phyloP scores from a whole-genome alignment of 1,140 invertebrate genomes.

The Metaphire vulgaris region DNA sequence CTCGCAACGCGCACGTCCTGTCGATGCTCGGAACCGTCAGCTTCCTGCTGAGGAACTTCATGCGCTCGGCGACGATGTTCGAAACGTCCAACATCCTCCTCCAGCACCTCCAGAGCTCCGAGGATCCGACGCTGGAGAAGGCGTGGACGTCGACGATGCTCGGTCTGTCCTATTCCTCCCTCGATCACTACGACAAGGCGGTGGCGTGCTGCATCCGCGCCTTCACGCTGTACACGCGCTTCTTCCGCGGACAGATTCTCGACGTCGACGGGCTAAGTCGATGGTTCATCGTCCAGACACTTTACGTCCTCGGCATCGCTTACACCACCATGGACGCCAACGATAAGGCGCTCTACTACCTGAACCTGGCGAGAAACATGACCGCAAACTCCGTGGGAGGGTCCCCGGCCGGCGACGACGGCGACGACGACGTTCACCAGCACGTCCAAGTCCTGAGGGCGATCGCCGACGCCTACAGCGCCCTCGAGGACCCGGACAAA shows the following conservation, averaged over 20 bases:
- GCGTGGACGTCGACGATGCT: slow-evolving; percentile 28
- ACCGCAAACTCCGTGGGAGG: neutral
- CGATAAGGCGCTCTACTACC: slow-evolving; percentile 24
- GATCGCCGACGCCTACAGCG: slow-evolving; percentile 8
- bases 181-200: slow-evolving; percentile 19
- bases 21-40: slow-evolving; percentile 29
- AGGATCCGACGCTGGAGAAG: slow-evolving; percentile 19
- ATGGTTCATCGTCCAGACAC: slow-evolving; percentile 28
- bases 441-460: slow-evolving; percentile 17
- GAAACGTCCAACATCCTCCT: slow-evolving; percentile 30
- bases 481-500: slow-evolving; percentile 6
- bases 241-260: slow-evolving; percentile 14
- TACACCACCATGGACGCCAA: slow-evolving; percentile 22
- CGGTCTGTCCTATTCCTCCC: slow-evolving; percentile 22
- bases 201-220: slow-evolving; percentile 27
- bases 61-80: slow-evolving; percentile 28
- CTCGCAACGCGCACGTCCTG: slow-evolving; percentile 25
- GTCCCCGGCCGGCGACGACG: neutral
- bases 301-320: slow-evolving; percentile 27
- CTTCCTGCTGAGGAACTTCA: slow-evolving; percentile 27
- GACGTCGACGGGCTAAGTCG: slow-evolving; percentile 17
- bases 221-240: slow-evolving; percentile 20
- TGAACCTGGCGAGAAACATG: slow-evolving; percentile 22
- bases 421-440: slow-evolving; percentile 5
- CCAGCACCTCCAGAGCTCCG: slow-evolving; percentile 17